These are phyloP conservation scores for Campylorhamphus procurvoides DNA, from an alignment of 2,113 vertebrate species.

Conservation along the genomic window DNA sequence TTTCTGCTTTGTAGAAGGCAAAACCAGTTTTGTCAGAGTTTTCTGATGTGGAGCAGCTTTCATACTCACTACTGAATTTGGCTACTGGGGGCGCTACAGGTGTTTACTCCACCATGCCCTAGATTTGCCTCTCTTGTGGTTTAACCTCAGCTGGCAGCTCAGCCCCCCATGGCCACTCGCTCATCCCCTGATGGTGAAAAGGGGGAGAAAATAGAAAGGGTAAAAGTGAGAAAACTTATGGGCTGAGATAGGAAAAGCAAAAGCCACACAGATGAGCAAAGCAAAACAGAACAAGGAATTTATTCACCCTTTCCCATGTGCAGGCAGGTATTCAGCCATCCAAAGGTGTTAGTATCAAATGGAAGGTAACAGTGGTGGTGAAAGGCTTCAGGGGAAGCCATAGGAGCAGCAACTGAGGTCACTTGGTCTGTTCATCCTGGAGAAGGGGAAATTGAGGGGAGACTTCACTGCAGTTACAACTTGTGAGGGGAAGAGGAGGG, in stretches of 20 bases:
- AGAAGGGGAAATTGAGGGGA: not conserved
- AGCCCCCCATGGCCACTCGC: accelerated
- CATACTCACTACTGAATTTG: not conserved
- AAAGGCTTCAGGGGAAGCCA: not conserved
- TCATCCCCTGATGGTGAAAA: accelerated
- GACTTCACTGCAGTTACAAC: not conserved
- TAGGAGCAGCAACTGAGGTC: not conserved
- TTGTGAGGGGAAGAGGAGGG: not conserved
- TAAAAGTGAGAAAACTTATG: not conserved
- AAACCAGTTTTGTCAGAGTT: not conserved
- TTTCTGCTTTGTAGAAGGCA: not conserved
- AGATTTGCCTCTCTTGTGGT: not conserved
- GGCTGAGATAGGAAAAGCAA: not conserved
- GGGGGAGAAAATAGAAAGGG: not conserved
- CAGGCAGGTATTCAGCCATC: not conserved
- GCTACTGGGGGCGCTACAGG: not conserved
- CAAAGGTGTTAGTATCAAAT: not conserved
- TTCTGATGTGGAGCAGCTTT: not conserved
- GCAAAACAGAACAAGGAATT: not conserved
- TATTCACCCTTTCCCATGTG: not conserved
- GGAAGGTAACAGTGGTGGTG: not conserved
- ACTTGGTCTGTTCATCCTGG: not conserved
- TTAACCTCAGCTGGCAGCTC: not conserved
- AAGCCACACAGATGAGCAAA: not conserved
- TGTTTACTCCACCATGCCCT: not conserved